Evolutionary conservation across 2,113 vertebrate species (phyloP), one percentile per base, ranked within the genome.

Genomic region (Ailurus styani): DNA sequence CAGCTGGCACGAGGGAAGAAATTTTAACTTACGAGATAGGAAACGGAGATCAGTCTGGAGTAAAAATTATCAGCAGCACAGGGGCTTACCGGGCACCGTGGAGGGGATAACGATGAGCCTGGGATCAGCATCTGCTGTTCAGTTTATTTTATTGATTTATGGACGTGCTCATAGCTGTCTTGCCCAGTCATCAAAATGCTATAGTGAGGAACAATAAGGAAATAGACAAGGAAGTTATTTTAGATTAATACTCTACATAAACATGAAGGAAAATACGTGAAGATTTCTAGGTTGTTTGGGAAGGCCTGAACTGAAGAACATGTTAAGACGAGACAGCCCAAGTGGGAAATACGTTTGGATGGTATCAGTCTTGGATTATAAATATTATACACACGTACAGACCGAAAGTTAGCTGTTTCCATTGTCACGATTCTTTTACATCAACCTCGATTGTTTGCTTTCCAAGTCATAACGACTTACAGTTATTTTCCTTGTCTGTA

Each of bases 191-290:
- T 72, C 60, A 85, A 68, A 97, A 93, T 37, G 8, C 18, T 83
- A 25, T 31, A 17, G 37, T 66, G 52, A 70, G 8, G 25, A 64
- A 90, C 77, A 90, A 84, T 57, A 95, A 77, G 66, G 66, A 95
- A 96, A 90, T 52, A 81, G 60, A 66, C 20, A 34, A 7, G 10
- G 94, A 97, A 72, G 45, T 70, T 50, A 55, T 34, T 91, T 96
- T 57, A 70, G 72, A 64, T 97, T 82, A 95, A 82, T 93, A 90
- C 79, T 83, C 40, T 86, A 95, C 40, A 89, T 90, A 91, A 94
- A 88, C 21, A n/a, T 23, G 18, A 91, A 29, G 64, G 42, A 85
- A 97, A 96, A 50, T 50, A 96, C 90, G 7, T 9, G 34, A 87
- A 54, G 52, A 79, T 29, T 84, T 90, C 40, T 79, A 29, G 55